Evolutionary conservation across 2,113 vertebrate genomes (phyloP), one percentile per base, ranked within the genome.

Genomic region (Rhynchopsitta pachyrhyncha): DNA sequence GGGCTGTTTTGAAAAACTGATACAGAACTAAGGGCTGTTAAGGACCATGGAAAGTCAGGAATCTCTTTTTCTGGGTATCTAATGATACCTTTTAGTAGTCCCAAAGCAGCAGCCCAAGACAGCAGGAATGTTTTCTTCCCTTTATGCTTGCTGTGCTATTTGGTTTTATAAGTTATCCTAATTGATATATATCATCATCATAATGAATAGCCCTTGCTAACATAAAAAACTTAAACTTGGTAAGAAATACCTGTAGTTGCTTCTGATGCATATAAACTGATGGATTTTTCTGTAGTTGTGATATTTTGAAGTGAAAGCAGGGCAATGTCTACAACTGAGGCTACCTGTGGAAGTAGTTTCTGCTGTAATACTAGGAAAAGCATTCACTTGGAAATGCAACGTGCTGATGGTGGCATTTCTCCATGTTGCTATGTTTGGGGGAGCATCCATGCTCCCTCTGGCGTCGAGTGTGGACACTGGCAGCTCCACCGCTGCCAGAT

Each of bases 311-410:
- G 46, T 41, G 63, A 29, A 62, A 68, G 15, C 53, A 46, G 46
- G 29, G 7, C 44, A 39, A n/a, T 2, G 1, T 22, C 13, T 6
- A 13, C 6, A 4, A 4, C 16, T 29, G 78, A 68, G 60, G 39
- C 62, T 15, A 2, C 18, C 33, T 19, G 37, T 37, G 52, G 46
- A 31, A 49, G 35, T 16, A 6, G 35, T 44, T 57, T 78, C 22
- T 50, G 50, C 19, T 59, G 44, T 31, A 17, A 35, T 29, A 6
- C n/a, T 11, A 7, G 22, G 6, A 17, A 31, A 12, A 42, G 39
- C 5, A 0, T n/a, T 11, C 39, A 3, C n/a, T 39, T 17, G 59
- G 35, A 27, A 39, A 5, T 0, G 10, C 1, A 4, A 16, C 63
- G 44, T 13, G 50, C 68, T 27, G 77, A 2, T 19, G 29, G 59